A percentile compares a stretch with the other conserved stretches of the same genome.
These are phyloP conservation scores for Chelmon rostratus DNA, from an alignment of 2,797 vertebrate species.

Conservation along the genomic window DNA sequence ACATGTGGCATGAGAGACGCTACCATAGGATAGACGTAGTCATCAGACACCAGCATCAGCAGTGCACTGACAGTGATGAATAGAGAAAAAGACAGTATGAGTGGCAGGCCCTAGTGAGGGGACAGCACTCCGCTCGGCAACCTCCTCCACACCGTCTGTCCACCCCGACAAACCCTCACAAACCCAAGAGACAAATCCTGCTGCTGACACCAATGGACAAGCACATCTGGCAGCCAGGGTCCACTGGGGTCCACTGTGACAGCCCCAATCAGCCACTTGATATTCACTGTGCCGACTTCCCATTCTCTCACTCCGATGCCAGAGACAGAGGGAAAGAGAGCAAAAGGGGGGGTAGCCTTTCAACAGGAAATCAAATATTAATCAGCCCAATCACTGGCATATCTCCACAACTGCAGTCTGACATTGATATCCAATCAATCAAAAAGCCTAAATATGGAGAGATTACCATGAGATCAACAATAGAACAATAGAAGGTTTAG, in stretches of 20 bases:
- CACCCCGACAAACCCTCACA: constrained; percentile 62
- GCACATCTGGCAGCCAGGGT: constrained; percentile 76
- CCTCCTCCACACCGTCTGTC: constrained; percentile 73
- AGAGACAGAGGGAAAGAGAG: constrained; percentile 36
- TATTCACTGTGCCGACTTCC: constrained; percentile 72
- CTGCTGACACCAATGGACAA: constrained; percentile 71
- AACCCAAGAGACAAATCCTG: constrained; percentile 69
- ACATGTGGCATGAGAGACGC: constrained; percentile 66
- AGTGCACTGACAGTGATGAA: constrained; percentile 80
- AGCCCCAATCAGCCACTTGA: constrained; percentile 76
- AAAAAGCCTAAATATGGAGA: constrained; percentile 62
- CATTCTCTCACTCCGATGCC: constrained; percentile 45
- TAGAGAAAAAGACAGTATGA: constrained; percentile 80
- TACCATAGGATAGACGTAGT: constrained; percentile 62
- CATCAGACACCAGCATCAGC: constrained; percentile 73
- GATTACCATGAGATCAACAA: constrained; percentile 60
- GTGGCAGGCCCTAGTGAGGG: constrained; percentile 78
- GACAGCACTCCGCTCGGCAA: constrained; percentile 56
- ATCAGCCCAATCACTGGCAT: constrained; percentile 70
- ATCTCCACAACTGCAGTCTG: constrained; percentile 68
- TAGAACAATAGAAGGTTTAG: constrained; percentile 46
- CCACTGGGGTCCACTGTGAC: constrained; percentile 70
- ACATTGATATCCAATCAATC: constrained; percentile 76
- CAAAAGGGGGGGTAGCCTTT: constrained; percentile 48
- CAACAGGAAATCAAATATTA: constrained; percentile 79